These are phyloP conservation scores for Micoletzkya japonica DNA, from an alignment of 2,888 invertebrate genomes.

Conservation along the genomic window DNA sequence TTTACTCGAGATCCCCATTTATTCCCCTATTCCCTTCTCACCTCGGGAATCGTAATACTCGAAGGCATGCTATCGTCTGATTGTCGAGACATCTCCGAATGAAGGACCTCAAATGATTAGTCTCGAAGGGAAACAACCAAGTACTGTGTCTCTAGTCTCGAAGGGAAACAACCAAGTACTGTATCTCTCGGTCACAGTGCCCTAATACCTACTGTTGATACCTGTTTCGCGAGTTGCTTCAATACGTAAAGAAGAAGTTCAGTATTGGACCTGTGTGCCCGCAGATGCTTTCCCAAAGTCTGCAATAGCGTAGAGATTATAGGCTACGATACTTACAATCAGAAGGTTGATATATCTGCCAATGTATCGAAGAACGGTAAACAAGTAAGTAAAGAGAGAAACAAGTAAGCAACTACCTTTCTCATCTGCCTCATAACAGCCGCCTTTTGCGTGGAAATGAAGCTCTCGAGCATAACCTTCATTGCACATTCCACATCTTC, in stretches of 20 bases:
- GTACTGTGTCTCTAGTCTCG: not conserved
- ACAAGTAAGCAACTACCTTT: slow-evolving; percentile 70
- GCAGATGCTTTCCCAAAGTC: slow-evolving; percentile 89
- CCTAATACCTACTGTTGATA: slow-evolving; percentile 13
- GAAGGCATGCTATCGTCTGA: slow-evolving; percentile 2
- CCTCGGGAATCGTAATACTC: slow-evolving; percentile 18
- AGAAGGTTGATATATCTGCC: not conserved
- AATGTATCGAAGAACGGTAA: too few relatives aligned
- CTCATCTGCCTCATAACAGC: slow-evolving; percentile 95
- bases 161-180: not conserved
- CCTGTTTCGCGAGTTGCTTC: slow-evolving; percentile 74
- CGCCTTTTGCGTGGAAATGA: slow-evolving; percentile 97
- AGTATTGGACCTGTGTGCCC: slow-evolving; percentile 92
- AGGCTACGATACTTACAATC: not conserved
- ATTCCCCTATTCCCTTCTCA: slow-evolving; percentile 15
- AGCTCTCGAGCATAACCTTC: slow-evolving; percentile 93
- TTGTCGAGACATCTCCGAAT: slow-evolving; percentile 15
- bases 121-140: not conserved
- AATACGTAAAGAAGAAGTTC: slow-evolving; percentile 92
- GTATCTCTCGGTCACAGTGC: not conserved
- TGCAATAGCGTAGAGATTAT: slow-evolving; percentile 66
- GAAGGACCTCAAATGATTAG: slow-evolving; percentile 27
- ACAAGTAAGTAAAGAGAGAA: not conserved
- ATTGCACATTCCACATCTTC: slow-evolving; percentile 97
- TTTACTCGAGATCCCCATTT: too few relatives aligned